A percentile compares a stretch with the other conserved stretches of the same genome.
These are phyloP conservation scores for Pseudococcus viburni DNA, from an alignment of 2,888 invertebrate species.

Conservation along the genomic window DNA sequence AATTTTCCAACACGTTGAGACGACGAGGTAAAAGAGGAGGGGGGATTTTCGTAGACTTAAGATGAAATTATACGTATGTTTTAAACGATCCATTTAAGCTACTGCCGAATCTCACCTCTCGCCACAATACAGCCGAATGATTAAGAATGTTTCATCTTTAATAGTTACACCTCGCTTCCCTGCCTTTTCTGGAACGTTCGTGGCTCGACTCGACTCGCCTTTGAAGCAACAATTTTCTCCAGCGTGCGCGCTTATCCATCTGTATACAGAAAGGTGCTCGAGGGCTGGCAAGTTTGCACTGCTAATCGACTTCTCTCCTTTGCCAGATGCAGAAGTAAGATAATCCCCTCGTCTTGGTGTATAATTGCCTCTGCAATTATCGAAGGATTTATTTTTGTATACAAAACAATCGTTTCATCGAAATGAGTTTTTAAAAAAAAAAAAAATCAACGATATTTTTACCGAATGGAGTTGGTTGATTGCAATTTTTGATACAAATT, in stretches of 20 bases:
- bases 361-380: not conserved
- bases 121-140: not conserved
- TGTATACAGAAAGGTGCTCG: not conserved
- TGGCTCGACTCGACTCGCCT: not conserved
- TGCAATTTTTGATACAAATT: no score
- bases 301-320: not conserved
- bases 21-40: not conserved
- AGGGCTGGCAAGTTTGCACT: no score
- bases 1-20: not conserved
- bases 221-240: conserved; percentile 3
- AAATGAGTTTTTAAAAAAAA: no score
- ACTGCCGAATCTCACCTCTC: not conserved
- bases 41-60: not conserved
- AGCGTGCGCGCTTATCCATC: not conserved
- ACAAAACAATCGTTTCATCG: no score
- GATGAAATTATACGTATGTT: not conserved
- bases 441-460: no score
- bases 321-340: not conserved
- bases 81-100: not conserved
- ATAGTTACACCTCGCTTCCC: not conserved
- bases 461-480: no score
- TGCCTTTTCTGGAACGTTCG: not conserved
- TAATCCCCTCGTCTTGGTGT: not conserved
- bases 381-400: not conserved
- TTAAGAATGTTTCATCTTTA: conserved; percentile 35